Percentiles rank a stretch among this genome's conserved stretches.
phyloP scores from a whole-genome alignment of 2,113 vertebrate genomes.

The Thinocorus orbignyianus region DNA sequence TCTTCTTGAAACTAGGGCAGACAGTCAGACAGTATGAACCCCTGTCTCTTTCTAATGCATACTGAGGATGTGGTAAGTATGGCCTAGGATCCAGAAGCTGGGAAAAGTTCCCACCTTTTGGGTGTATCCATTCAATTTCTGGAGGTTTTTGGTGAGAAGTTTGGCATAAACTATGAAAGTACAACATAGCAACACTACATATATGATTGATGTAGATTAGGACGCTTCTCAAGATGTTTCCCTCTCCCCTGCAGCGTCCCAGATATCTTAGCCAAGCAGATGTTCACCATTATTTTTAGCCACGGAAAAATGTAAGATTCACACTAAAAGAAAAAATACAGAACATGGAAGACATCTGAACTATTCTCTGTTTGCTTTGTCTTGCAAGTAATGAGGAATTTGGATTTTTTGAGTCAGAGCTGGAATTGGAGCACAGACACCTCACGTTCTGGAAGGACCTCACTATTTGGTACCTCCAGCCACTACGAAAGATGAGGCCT shows the following conservation, averaged over 20 bases:
- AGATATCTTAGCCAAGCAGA: slow-evolving; percentile 59
- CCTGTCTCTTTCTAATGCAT: background rate
- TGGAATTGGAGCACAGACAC: background rate
- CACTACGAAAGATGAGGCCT: background rate
- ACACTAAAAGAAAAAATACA: slow-evolving; percentile 2
- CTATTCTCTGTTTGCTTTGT: slow-evolving; percentile 19
- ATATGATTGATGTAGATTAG: slow-evolving; percentile 18
- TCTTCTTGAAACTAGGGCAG: background rate
- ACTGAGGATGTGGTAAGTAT: background rate
- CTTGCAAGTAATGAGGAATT: slow-evolving; percentile 24
- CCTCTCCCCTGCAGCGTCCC: slow-evolving; percentile 3
- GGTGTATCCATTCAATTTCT: background rate
- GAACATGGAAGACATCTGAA: slow-evolving; percentile 20
- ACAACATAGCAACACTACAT: background rate
- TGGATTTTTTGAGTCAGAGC: slow-evolving; percentile 30
- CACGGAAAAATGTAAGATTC: slow-evolving; percentile 32
- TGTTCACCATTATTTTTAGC: slow-evolving; percentile 51
- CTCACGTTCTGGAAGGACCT: background rate
- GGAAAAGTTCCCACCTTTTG: background rate
- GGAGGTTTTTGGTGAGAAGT: slow-evolving; percentile 36
- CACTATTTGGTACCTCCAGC: background rate
- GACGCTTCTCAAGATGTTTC: slow-evolving; percentile 50
- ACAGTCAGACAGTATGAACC: background rate
- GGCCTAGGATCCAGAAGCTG: background rate
- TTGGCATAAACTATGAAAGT: background rate